A percentile compares a stretch with the other conserved stretches of the same genome.
Conservation (phyloP, 1,140 invertebrate species). For the Pristionchus pacificus region DNA sequence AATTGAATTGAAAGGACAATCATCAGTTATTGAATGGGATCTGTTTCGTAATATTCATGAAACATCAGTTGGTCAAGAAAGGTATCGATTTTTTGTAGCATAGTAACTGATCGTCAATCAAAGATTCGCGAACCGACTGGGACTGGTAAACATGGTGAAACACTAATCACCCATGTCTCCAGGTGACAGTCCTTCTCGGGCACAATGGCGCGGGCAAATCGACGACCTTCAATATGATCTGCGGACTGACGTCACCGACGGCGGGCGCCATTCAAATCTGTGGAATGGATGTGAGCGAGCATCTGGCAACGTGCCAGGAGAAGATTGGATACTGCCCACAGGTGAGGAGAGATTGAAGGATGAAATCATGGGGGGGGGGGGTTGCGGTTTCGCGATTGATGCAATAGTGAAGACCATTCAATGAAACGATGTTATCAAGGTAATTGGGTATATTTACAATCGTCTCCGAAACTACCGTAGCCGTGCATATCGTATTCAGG, state of each 20-base stretch:
- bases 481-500: too few relatives aligned
- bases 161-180: conserved; percentile 22
- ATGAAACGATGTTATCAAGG: too few relatives aligned
- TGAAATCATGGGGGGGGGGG: conserved; percentile 79
- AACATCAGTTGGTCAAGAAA: too few relatives aligned
- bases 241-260: conserved; percentile 33
- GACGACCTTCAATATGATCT: conserved; percentile 41
- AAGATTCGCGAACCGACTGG: too few relatives aligned
- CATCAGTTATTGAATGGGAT: not conserved
- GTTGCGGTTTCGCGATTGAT: conserved; percentile 82
- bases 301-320: conserved; percentile 8
- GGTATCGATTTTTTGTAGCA: too few relatives aligned
- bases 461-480: too few relatives aligned
- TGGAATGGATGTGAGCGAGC: conserved; percentile 4
- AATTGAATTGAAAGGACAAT: not conserved
- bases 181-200: conserved; percentile 60
- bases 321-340: conserved; percentile 33
- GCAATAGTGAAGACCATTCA: too few relatives aligned
- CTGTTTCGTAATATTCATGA: not conserved
- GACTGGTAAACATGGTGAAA: not conserved
- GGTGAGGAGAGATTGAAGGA: conserved; percentile 79
- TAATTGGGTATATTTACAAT: too few relatives aligned
- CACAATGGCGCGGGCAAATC: conserved; percentile 55
- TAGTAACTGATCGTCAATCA: not conserved
- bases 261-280: conserved; percentile 23